Base-by-base conservation (phyloP, 2,888 invertebrate genomes). In the Brachyopa scutellaris region DNA sequence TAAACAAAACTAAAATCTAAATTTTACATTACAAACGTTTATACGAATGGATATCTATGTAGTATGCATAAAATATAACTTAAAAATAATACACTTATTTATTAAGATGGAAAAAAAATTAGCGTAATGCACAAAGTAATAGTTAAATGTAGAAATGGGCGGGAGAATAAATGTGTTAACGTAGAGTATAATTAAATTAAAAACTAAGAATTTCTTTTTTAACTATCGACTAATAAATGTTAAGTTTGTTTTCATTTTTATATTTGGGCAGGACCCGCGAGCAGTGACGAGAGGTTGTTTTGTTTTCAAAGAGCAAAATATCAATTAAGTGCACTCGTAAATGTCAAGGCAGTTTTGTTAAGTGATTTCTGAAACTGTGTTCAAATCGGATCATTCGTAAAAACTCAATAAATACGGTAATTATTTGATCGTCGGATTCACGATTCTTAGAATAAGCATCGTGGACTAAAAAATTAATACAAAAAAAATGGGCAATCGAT, bases 41-140 rank as follows among this genome's bases (percentile, higher is more conserved):
- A 61, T 36, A 70, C 8, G 11, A n/a, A 11, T n/a, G n/a, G n/a
- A 21, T n/a, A 21, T 21, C 33, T 57, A 38, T 69, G 40, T 66
- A 29, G n/a, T 74, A 62, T 78, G 69, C 57, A 62, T 49, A 73
- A 59, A n/a, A 47, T 66, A 47, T 64, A 72, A 72, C 78, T 72
- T 72, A 78, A 72, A 47, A 9, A 31, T 53, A 49, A 31, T 13
- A n/a, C 45, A 70, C 42, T 19, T 61, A 53, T 29, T 23, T 4
- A 36, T 26, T 78, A 36, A 57, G 49, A n/a, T 4, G 5, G 31
- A 49, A 15, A 55, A 29, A 38, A 36, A 51, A 7, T 66, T 19
- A 42, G 64, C 40, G 13, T 33, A 51, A 15, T 17, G 51, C 55
- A 21, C 51, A 36, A 26, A 26, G 26, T 26, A 67, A 59, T 36